Evolutionary conservation across 2,797 vertebrate species (phyloP).

Genomic region (Poecilia velifera): DNA sequence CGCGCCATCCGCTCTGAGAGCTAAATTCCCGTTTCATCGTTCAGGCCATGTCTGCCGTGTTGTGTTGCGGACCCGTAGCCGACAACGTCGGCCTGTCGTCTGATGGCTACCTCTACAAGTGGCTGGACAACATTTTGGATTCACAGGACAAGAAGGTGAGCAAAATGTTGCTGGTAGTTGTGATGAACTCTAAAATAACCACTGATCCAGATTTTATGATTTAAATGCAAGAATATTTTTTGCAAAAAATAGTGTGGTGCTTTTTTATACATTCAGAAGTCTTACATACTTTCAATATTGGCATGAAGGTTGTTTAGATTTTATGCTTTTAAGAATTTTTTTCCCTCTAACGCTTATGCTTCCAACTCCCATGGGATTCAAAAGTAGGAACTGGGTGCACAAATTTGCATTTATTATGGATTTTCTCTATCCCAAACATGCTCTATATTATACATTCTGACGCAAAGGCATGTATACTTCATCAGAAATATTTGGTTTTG

Average conservation of each 20-base stretch:
- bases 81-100: constrained; percentile 98
- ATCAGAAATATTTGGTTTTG: not conserved
- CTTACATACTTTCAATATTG: not conserved
- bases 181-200: not conserved
- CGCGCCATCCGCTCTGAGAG: not conserved
- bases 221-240: not conserved
- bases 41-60: constrained; percentile 97
- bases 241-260: not conserved
- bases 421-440: not conserved
- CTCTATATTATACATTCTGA: not conserved
- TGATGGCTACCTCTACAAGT: constrained; percentile 99
- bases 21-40: not conserved
- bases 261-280: not conserved
- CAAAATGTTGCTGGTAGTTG: not conserved
- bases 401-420: not conserved
- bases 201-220: not conserved
- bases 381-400: not conserved
- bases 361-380: not conserved
- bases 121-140: constrained; percentile 99
- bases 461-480: not conserved
- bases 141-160: constrained; percentile 97
- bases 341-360: not conserved
- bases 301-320: not conserved
- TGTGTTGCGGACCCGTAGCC: constrained; percentile 98
- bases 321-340: not conserved